Evolutionary conservation across 2,113 vertebrate species (phyloP).

Genomic region (Tragulus kanchil): DNA sequence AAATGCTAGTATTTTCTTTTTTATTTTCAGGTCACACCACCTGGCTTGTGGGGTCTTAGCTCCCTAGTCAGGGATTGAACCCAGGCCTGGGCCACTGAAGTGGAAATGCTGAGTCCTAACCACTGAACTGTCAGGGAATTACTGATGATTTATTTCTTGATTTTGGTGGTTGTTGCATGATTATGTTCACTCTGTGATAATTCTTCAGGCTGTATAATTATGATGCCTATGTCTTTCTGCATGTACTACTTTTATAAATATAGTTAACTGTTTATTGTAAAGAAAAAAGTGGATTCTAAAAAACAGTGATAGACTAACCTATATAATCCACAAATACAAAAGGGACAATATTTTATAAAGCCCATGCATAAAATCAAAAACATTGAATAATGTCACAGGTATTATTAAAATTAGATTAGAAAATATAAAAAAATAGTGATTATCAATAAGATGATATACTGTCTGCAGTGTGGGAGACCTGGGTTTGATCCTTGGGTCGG

Average conservation of each 20-base stretch:
- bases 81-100: background rate
- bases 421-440: background rate
- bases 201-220: background rate
- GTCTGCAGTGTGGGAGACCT: too few relatives aligned
- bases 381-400: constrained; percentile 13
- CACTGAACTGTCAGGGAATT: background rate
- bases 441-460: background rate
- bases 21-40: background rate
- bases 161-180: background rate
- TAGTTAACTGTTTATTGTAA: background rate
- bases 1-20: background rate
- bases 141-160: background rate
- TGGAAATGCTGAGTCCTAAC: background rate
- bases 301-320: background rate
- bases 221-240: background rate
- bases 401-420: background rate
- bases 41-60: background rate
- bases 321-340: background rate
- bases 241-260: background rate
- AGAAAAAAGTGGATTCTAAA: background rate
- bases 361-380: background rate
- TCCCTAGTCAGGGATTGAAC: background rate
- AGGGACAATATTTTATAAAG: background rate
- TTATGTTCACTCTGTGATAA: background rate
- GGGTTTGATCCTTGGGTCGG: too few relatives aligned